Conservation (phyloP, 1,140 invertebrate species). For the Heliothis subflexa region DNA sequence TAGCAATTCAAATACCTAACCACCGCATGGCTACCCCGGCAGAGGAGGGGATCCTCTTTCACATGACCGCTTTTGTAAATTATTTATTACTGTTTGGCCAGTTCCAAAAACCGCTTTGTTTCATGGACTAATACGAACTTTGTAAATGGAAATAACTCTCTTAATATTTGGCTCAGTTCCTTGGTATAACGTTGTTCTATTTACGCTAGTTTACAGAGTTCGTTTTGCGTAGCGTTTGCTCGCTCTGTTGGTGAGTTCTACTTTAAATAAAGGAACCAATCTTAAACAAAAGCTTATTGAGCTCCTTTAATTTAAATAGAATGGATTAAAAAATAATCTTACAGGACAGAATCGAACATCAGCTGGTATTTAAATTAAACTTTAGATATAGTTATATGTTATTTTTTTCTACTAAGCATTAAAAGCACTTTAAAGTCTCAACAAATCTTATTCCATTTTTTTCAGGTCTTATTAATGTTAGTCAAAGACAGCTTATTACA, state of each 20-base stretch:
- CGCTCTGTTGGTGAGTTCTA: neutral
- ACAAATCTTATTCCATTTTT: neutral
- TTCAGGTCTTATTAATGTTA: neutral
- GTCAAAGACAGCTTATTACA: constrained; percentile 1
- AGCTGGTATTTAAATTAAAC: too few species aligned
- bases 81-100: constrained; percentile 78
- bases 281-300: neutral
- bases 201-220: constrained; percentile 18
- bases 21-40: constrained; percentile 63
- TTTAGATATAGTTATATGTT: too few species aligned
- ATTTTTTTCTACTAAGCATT: neutral
- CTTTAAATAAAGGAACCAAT: constrained; percentile 12
- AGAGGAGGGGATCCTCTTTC: constrained; percentile 70
- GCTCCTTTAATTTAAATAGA: neutral
- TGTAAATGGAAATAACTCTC: constrained; percentile 60
- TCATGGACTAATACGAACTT: constrained; percentile 55
- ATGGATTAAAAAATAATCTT: too few species aligned
- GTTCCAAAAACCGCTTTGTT: constrained; percentile 66
- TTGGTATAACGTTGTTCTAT: constrained; percentile 21
- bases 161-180: constrained; percentile 43
- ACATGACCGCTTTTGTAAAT: constrained; percentile 80
- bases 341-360: too few species aligned
- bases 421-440: neutral
- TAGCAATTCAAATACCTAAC: constrained; percentile 82
- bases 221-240: constrained; percentile 3